These are phyloP conservation scores for Pseudococcus jackbeardsleyi DNA, from an alignment of 2,888 invertebrate species.

Conservation along the genomic window DNA sequence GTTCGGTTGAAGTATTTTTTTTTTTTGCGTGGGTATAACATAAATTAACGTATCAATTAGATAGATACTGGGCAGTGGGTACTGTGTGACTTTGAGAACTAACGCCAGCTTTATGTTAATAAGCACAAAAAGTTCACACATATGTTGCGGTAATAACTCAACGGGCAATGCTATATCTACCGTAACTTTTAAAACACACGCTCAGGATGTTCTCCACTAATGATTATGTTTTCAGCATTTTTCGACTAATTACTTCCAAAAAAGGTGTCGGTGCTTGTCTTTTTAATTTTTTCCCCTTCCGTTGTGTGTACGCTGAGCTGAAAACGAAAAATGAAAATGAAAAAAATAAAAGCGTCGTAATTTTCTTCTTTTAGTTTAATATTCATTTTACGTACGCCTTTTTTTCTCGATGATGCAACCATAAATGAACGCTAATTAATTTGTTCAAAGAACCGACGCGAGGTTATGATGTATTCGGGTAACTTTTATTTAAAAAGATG, in stretches of 20 bases:
- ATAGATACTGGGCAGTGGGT: background rate
- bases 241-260: conserved; percentile 37
- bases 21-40: background rate
- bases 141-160: conserved; percentile 28
- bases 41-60: conserved; percentile 44
- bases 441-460: background rate
- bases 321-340: background rate
- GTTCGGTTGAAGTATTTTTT: background rate
- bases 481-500: background rate
- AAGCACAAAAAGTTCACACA: conserved; percentile 29
- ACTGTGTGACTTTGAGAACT: conserved; percentile 5
- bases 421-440: conserved; percentile 11
- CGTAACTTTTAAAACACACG: conserved; percentile 28
- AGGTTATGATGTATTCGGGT: background rate
- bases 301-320: background rate
- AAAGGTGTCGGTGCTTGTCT: conserved; percentile 15
- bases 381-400: conserved; percentile 24
- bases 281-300: background rate
- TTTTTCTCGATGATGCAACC: background rate
- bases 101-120: conserved; percentile 40
- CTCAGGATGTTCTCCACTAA: conserved; percentile 19
- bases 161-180: background rate
- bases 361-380: conserved; percentile 19
- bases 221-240: conserved; percentile 21
- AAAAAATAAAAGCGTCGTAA: conserved; percentile 3